Conservation (phyloP, 92 coral and sea anemone species). For the Phenganax subtilis region DNA sequence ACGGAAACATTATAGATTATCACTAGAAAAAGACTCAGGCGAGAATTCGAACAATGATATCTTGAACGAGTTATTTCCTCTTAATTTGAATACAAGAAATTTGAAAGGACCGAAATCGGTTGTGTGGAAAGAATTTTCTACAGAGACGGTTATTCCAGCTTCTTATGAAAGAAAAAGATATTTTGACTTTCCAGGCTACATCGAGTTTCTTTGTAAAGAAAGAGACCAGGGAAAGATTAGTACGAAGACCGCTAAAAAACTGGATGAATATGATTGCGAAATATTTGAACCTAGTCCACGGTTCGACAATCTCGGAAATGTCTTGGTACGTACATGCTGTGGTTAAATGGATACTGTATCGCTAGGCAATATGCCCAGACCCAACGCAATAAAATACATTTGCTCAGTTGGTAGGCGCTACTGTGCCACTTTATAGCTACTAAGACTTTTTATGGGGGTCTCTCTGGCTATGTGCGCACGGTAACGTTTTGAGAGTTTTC, state of each 20-base stretch:
- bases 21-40: background rate
- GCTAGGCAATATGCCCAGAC: background rate
- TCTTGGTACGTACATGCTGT: background rate
- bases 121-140: conserved; percentile 20
- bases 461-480: too few species aligned
- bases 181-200: conserved; percentile 31
- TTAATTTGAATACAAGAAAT: background rate
- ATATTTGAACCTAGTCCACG: conserved; percentile 8
- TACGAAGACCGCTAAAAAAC: background rate
- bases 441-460: too few species aligned
- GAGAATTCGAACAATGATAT: background rate
- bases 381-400: too few species aligned
- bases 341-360: background rate
- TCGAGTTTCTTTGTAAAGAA: conserved; percentile 30
- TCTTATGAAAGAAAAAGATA: conserved; percentile 3
- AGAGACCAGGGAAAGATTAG: background rate
- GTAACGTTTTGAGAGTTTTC: too few species aligned
- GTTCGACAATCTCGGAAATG: conserved; percentile 9
- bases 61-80: background rate
- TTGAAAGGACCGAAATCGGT: background rate
- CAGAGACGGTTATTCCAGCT: conserved; percentile 36
- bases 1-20: conserved; percentile 33
- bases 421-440: too few species aligned
- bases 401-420: too few species aligned
- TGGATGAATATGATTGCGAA: background rate